phyloP scores from a whole-genome alignment of 2,888 invertebrate genomes.

The Dicyrtoma fusca region DNA sequence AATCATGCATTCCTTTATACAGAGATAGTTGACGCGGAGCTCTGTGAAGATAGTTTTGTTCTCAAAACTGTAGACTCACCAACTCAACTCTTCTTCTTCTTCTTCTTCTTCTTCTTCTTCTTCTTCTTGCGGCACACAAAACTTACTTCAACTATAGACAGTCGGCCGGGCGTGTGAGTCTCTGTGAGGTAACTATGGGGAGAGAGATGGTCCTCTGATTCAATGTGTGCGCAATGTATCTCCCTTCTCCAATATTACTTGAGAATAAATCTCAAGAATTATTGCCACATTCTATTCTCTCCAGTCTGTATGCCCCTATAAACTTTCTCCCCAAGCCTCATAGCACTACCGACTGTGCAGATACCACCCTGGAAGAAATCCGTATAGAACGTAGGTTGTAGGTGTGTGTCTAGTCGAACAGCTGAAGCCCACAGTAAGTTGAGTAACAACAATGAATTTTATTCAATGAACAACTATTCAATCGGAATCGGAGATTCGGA shows the following conservation, averaged over 20 bases:
- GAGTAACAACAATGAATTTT: too few relatives aligned
- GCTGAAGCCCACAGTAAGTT: too few relatives aligned
- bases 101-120: slow-evolving; percentile 6
- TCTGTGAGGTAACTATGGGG: not conserved
- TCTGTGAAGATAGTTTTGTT: not conserved
- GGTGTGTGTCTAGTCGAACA: too few relatives aligned
- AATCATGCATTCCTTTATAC: slow-evolving; percentile 32
- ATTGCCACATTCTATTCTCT: not conserved
- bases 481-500: too few relatives aligned
- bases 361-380: too few relatives aligned
- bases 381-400: too few relatives aligned
- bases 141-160: not conserved
- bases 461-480: too few relatives aligned
- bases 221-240: too few relatives aligned
- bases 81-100: not conserved
- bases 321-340: too few relatives aligned
- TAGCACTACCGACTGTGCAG: too few relatives aligned
- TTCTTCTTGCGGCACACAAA: not conserved
- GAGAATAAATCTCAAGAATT: slow-evolving; percentile 11
- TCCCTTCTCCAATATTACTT: not conserved
- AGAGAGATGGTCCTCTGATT: too few relatives aligned
- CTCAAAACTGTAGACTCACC: not conserved
- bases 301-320: too few relatives aligned
- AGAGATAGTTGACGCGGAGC: not conserved
- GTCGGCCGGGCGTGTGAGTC: not conserved